phyloP scores from a whole-genome alignment of 1,140 invertebrate genomes.

The Calliopsis andreniformis region DNA sequence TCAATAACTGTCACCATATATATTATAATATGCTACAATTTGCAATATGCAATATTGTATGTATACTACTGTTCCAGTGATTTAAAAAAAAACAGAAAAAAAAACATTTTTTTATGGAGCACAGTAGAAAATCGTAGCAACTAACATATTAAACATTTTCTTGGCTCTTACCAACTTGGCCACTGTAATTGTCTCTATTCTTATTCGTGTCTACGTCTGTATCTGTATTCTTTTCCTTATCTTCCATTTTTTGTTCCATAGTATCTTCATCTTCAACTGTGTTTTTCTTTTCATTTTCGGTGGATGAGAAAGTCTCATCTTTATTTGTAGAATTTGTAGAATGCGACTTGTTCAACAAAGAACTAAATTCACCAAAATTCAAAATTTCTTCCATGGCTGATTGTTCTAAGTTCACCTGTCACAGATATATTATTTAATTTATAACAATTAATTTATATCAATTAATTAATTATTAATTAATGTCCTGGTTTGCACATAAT shows the following conservation, averaged over 20 bases:
- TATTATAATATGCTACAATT: too few species aligned
- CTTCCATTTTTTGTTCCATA: constrained; percentile 20
- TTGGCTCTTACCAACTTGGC: constrained; percentile 61
- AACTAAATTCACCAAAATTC: constrained; percentile 78
- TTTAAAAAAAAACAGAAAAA: too few species aligned
- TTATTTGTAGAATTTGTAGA: constrained; percentile 61
- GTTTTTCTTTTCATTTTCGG: constrained; percentile 31
- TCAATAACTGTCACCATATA: background rate
- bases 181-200: constrained; percentile 56
- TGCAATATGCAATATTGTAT: too few species aligned
- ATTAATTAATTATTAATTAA: background rate
- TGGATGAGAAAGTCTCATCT: constrained; percentile 10
- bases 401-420: constrained; percentile 72
- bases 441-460: background rate
- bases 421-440: constrained; percentile 7
- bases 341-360: constrained; percentile 75
- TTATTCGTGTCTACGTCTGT: constrained; percentile 8
- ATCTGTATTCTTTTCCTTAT: constrained; percentile 35
- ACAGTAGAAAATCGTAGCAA: background rate
- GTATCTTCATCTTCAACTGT: constrained; percentile 35
- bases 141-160: constrained; percentile 60
- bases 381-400: constrained; percentile 76
- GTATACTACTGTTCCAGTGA: too few species aligned
- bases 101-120: constrained; percentile 53
- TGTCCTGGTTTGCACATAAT: too few species aligned